Conservation (phyloP, 2,888 invertebrate genomes). For the Seira musarum region DNA sequence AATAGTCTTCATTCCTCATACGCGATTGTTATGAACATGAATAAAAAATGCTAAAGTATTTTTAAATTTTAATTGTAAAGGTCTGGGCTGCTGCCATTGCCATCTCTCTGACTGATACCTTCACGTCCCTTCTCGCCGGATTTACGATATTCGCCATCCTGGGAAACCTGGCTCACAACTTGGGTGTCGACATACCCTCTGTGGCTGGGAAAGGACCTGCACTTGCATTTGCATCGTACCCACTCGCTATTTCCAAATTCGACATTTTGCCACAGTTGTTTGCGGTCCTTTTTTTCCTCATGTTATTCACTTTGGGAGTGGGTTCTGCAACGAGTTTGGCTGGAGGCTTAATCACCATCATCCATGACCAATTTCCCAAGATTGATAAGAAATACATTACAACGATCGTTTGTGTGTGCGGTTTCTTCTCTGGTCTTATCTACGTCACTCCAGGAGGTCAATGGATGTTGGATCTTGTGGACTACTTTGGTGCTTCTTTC, state of each 20-base stretch:
- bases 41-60: too few relatives aligned
- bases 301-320: conserved; percentile 83
- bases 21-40: too few relatives aligned
- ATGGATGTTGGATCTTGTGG: conserved; percentile 77
- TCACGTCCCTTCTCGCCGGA: conserved; percentile 85
- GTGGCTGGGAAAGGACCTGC: conserved; percentile 84
- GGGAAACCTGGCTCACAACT: conserved; percentile 82
- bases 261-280: too few relatives aligned
- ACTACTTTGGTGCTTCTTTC: conserved; percentile 78
- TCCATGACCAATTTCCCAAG: conserved; percentile 80
- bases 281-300: conserved; percentile 85
- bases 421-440: conserved; percentile 77
- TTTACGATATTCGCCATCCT: conserved; percentile 84
- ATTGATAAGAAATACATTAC: conserved; percentile 78
- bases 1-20: too few relatives aligned
- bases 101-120: conserved; percentile 87
- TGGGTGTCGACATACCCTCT: conserved; percentile 76
- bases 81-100: conserved; percentile 84
- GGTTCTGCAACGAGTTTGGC: conserved; percentile 84
- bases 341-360: conserved; percentile 79
- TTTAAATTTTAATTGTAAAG: too few relatives aligned
- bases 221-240: conserved; percentile 85
- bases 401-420: conserved; percentile 75
- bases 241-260: too few relatives aligned
- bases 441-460: conserved; percentile 81